Evolutionary conservation across 2,888 invertebrate genomes (phyloP), one percentile per base, ranked within the genome.

Genomic region (Minunthozetes semirufus): DNA sequence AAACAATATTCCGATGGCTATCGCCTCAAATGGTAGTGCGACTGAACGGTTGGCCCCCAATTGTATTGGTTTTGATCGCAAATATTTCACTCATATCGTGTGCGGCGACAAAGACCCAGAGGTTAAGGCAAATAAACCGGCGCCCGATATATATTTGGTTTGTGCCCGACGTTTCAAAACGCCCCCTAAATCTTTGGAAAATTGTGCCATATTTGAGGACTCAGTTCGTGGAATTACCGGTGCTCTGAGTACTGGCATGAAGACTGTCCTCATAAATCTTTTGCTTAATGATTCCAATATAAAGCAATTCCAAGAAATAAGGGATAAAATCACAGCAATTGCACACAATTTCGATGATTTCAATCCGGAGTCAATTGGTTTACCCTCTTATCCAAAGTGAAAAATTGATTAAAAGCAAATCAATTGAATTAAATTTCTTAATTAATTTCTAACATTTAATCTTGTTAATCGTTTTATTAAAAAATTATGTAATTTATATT

Each of bases 11-110:
- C 50, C 50, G 19, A 50, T 50, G 50, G 50, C 50, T n/a, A 50
- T 50, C 19, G 50, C 50, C 5, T 6, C 11, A 5, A 50, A 4
- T 19, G 5, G 11, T 5, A 9, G 19, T 19, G n/a, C 2, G 9
- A 2, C n/a, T 13, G n/a, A 19, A 9, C 6, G 13, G 11, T 2
- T n/a, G n/a, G 6, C 19, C 1, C 2, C 9, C 1, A 19, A 50
- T n/a, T 6, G 9, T 6, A 50, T 19, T 1, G 42, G 19, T n/a
- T n/a, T 50, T n/a, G 19, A 19, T 5, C 4, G 1, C 50, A n/a
- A n/a, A 9, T 56, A 25, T 9, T 56, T 56, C 22, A 25, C 8
- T 88, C 79, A 91, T 94, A 0, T 94, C 95, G 71, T 71, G 1
- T 71, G 56, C 46, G 75, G 71, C 6, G 27, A 2, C 13, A 59